phyloP scores from a whole-genome alignment of 2,113 vertebrate species.

The Charadrius vociferus region DNA sequence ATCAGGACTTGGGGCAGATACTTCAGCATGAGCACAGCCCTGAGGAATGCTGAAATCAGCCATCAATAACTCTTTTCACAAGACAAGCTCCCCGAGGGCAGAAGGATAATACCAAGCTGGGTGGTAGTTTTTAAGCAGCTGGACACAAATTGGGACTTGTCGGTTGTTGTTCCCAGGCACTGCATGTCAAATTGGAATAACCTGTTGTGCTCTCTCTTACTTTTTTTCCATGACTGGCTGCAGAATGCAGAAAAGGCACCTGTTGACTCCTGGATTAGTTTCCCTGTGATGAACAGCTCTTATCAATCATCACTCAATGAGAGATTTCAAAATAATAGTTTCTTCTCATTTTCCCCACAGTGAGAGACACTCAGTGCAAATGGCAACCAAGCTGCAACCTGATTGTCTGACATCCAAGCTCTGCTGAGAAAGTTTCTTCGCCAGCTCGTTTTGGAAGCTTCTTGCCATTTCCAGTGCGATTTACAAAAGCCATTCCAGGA shows the following conservation, averaged over 20 bases:
- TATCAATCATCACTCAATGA: slow-evolving; percentile 11
- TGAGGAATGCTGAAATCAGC: slow-evolving; percentile 62
- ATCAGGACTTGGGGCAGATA: slow-evolving; percentile 38
- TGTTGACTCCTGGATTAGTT: slow-evolving; percentile 52
- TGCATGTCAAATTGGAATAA: slow-evolving; percentile 63
- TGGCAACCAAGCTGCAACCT: neutral
- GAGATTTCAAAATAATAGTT: slow-evolving; percentile 32
- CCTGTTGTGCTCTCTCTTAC: slow-evolving; percentile 13
- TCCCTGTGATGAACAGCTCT: neutral
- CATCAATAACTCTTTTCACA: slow-evolving; percentile 65
- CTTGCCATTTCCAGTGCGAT: neutral
- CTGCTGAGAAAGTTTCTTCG: neutral
- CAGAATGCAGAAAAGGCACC: slow-evolving; percentile 45
- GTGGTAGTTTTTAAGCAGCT: slow-evolving; percentile 70
- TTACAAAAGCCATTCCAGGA: neutral
- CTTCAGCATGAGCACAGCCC: slow-evolving; percentile 50
- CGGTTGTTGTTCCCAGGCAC: slow-evolving; percentile 49
- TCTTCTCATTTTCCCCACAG: neutral
- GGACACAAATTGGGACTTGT: slow-evolving; percentile 65
- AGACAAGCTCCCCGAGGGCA: slow-evolving; percentile 46
- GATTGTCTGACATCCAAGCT: neutral
- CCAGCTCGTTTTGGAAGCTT: neutral
- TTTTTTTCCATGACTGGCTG: slow-evolving; percentile 6
- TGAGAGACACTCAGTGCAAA: neutral
- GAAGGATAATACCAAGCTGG: slow-evolving; percentile 56